Evolutionary conservation across 2,113 vertebrate species (phyloP), one percentile per base, ranked within the genome.

Genomic region (Lagopus leucura): DNA sequence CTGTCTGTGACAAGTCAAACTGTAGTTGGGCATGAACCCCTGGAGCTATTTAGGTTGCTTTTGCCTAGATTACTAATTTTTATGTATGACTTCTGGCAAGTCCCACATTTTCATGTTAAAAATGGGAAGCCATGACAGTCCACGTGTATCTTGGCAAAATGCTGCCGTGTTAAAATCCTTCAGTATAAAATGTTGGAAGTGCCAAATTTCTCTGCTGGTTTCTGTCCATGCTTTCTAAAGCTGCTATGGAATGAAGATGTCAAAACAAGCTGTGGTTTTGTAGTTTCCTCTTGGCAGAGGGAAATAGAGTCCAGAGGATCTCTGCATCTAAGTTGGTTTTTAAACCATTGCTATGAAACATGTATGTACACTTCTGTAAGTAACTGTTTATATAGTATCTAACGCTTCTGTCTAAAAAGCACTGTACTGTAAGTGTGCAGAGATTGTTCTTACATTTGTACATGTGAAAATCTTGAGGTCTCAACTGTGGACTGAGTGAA

Each of bases 361-460:
- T 42, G 8, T 13, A 12, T 0, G 0, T 3, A 0, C 21, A 64
- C 10, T 45, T 75, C 20, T 52, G 42, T 72, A 50, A 43, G 43
- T 57, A 79, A 20, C 40, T 71, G 6, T 70, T 70, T 74, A 18
- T 19, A 20, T 20, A 50, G 11, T 50, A 50, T 50, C 22, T 50
- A 24, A 50, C 12, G 3, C 48, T 50, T 50, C 48, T 24, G 48
- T 50, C 22, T 24, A 22, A 50, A 50, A 50, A 50, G 11, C 21
- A 50, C 48, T 20, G 1, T 81, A 27, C 27, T 54, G 52, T 28
- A 28, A 54, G 13, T 28, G 16, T 28, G 8, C 15, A 30, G 48
- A 25, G 48, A 50, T 50, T 25, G 64, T 10, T n/a, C 66, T 38
- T 71, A 25, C 1, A 0, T 86, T 67, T 11, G 5, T 2, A 0